Percentiles rank a stretch among this genome's conserved stretches.
Conservation (phyloP, 1,140 invertebrate genomes). For the Mya arenaria region DNA sequence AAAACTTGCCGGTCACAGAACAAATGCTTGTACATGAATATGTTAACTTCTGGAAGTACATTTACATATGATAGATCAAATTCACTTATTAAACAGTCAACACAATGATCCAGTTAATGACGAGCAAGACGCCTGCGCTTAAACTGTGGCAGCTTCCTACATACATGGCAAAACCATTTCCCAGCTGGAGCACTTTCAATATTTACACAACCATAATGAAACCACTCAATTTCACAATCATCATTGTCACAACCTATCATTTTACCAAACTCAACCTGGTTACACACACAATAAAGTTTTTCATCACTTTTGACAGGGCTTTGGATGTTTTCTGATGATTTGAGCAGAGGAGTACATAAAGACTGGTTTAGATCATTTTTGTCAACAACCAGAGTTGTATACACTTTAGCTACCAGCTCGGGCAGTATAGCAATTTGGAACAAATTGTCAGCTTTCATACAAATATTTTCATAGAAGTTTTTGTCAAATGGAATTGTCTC, state of each 20-base stretch:
- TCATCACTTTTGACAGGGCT: background rate
- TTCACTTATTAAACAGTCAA: too few species aligned
- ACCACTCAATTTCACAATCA: slow-evolving; percentile 34
- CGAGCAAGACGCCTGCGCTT: too few species aligned
- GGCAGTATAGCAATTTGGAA: slow-evolving; percentile 30
- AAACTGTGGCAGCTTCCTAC: slow-evolving; percentile 36
- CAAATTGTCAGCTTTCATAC: background rate
- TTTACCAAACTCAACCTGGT: slow-evolving; percentile 43
- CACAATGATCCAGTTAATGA: too few species aligned
- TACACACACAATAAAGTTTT: slow-evolving; percentile 28
- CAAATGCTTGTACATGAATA: too few species aligned
- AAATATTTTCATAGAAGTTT: slow-evolving; percentile 24
- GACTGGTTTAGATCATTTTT: background rate
- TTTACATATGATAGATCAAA: too few species aligned
- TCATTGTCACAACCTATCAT: slow-evolving; percentile 44
- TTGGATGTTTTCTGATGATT: too few species aligned
- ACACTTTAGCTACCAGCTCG: slow-evolving; percentile 42
- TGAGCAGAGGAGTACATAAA: background rate
- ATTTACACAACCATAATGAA: slow-evolving; percentile 37
- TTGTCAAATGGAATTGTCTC: slow-evolving; percentile 34
- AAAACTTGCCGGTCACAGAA: too few species aligned
- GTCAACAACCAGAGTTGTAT: background rate
- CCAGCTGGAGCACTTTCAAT: background rate
- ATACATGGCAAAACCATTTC: slow-evolving; percentile 29
- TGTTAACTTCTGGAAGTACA: too few species aligned